Percentiles rank a stretch among this genome's conserved stretches.
These are phyloP conservation scores for Panthera leo DNA, from an alignment of 2,113 vertebrate genomes.

Conservation along the genomic window DNA sequence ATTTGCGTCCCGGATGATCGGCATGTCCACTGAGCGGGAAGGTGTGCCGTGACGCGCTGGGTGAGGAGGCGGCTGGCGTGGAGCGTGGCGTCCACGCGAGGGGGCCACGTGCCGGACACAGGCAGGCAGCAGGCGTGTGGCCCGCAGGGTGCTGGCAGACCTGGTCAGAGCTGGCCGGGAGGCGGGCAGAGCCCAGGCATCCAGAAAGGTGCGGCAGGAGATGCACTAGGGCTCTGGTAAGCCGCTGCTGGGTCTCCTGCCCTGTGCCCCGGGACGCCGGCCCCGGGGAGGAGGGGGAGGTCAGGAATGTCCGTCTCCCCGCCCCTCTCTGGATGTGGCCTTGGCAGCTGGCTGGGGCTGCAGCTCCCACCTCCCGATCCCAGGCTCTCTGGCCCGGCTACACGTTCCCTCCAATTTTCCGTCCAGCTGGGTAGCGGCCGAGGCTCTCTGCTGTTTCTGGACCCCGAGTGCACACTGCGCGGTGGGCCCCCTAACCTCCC, in stretches of 20 bases:
- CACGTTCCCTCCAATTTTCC: not conserved
- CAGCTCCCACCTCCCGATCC: fast-evolving
- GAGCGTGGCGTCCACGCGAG: not conserved
- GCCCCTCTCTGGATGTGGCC: not conserved
- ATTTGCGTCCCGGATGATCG: not conserved
- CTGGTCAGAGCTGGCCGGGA: not conserved
- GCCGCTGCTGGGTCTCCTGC: not conserved
- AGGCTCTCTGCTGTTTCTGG: not conserved
- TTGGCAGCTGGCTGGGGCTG: too few relatives aligned
- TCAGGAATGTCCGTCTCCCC: fast-evolving
- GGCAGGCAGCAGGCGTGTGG: not conserved
- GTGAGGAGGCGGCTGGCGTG: not conserved
- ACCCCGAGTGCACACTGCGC: fast-evolving
- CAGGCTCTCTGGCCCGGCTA: fast-evolving
- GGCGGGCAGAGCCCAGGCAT: not conserved
- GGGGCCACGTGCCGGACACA: fast-evolving
- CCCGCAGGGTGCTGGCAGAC: not conserved
- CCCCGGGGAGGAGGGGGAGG: not conserved
- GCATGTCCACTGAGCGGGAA: not conserved
- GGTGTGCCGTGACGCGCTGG: fast-evolving
- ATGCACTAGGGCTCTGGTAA: not conserved
- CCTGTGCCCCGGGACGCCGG: not conserved
- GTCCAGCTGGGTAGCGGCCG: fast-evolving
- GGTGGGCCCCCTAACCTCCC: too few relatives aligned
- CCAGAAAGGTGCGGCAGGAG: not conserved